Conservation (phyloP, 2,113 vertebrate genomes). For the Poecile atricapillus region DNA sequence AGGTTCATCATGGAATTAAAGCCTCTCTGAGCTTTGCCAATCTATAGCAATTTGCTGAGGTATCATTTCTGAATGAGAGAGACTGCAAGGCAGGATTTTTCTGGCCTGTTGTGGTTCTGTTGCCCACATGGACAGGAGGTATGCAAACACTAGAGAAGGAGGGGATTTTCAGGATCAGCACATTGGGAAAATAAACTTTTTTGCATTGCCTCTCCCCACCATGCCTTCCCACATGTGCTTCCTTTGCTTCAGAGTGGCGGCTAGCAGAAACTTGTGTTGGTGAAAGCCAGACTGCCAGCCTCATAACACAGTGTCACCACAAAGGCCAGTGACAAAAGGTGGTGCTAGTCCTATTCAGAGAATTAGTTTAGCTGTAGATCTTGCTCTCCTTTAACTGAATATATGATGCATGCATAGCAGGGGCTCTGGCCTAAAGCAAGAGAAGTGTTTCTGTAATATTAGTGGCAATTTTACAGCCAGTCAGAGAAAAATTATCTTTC, state of each 20-base stretch:
- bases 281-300: neutral
- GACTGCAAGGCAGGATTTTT: neutral
- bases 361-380: neutral
- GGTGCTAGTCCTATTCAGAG: neutral
- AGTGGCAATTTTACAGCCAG: neutral
- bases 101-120: neutral
- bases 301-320: neutral
- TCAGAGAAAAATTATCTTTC: neutral
- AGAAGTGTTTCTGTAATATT: neutral
- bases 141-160: neutral
- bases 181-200: neutral
- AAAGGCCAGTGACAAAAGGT: neutral
- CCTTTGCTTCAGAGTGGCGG: neutral
- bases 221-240: neutral
- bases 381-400: neutral
- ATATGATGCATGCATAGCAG: too few relatives aligned
- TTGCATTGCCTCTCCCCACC: neutral
- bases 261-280: neutral
- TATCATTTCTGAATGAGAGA: neutral
- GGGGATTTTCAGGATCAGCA: neutral
- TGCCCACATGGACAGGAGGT: neutral
- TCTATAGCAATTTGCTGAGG: neutral
- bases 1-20: neutral
- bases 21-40: neutral
- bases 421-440: neutral